Evolutionary conservation across 1,140 invertebrate genomes (phyloP).

Genomic region (Conus betulinus): DNA sequence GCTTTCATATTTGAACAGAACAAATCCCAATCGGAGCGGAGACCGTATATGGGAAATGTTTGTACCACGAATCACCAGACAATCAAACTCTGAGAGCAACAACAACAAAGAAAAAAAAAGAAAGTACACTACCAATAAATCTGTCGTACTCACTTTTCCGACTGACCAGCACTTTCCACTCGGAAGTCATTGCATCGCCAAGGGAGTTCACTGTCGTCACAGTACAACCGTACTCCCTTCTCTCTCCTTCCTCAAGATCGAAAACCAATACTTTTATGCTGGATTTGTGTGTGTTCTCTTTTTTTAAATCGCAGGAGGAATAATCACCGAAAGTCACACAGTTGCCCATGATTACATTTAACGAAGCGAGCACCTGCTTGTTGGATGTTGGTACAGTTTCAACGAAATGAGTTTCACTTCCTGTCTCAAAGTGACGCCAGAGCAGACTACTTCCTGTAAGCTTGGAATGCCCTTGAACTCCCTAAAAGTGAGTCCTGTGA

Average conservation of each 20-base stretch:
- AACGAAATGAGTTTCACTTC: constrained; percentile 29
- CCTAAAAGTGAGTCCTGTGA: constrained; percentile 21
- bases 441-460: constrained; percentile 29
- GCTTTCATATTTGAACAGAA: neutral
- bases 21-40: no score
- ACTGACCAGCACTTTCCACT: neutral
- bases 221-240: constrained; percentile 25
- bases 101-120: neutral
- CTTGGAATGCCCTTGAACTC: constrained; percentile 23
- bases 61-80: neutral
- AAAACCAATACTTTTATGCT: constrained; percentile 5
- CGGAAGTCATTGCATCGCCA: neutral
- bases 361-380: constrained; percentile 18
- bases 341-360: constrained; percentile 5
- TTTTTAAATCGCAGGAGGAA: constrained; percentile 8
- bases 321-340: constrained; percentile 25
- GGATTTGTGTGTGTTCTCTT: neutral
- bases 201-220: constrained; percentile 22
- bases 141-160: neutral
- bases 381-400: neutral
- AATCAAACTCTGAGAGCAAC: neutral
- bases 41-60: no score
- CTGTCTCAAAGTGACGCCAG: neutral
- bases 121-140: no score
- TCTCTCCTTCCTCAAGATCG: constrained; percentile 34